Base-by-base conservation (phyloP, 1,140 invertebrate species). In the Ephestia elutella region DNA sequence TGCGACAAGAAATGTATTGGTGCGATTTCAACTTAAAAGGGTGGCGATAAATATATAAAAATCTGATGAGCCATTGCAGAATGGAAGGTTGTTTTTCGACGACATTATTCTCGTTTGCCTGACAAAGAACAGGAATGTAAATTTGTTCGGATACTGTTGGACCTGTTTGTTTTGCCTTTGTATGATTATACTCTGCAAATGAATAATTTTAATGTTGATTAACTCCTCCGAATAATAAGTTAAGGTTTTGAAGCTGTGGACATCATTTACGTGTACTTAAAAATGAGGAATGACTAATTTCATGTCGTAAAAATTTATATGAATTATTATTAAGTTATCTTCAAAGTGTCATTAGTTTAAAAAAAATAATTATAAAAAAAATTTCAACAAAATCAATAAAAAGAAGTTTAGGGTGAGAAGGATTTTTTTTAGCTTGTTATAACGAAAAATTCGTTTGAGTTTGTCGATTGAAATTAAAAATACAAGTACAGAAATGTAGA, bases 1-100 rank as follows among this genome's bases (percentile, higher is more conserved):
- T 62, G 77, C 73, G 82, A 87, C 82, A 82, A 73, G 71, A 75
- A 84, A 82, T 76, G 78, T 80, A 86, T 82, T 82, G 83, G 57
- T 56, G 64, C 57, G 62, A 68, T 65, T 66, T 49, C 63, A 72
- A 71, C 69, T 70, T 75, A 72, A 82, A 84, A 84, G 73, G 73
- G 71, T 85, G 76, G 73, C 58, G 78, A 82, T 82, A 83, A 82
- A 84, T 83, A 84, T 76, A 78, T 78, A 73, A 81, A 73, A 73
- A 80, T 82, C 70, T 78, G 74, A 83, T 80, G 74, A 83, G 66
- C 67, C 69, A 80, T 81, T 73, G 78, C 75, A 62, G 75, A 76
- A 77, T 75, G 71, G 66, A 81, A 71, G 68, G 66, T 74, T 65
- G 71, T 75, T 80, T 76, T 74, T 77, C 66, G 65, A 65, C 67